Conservation (phyloP, 2,888 invertebrate genomes). For the Tachina fera region DNA sequence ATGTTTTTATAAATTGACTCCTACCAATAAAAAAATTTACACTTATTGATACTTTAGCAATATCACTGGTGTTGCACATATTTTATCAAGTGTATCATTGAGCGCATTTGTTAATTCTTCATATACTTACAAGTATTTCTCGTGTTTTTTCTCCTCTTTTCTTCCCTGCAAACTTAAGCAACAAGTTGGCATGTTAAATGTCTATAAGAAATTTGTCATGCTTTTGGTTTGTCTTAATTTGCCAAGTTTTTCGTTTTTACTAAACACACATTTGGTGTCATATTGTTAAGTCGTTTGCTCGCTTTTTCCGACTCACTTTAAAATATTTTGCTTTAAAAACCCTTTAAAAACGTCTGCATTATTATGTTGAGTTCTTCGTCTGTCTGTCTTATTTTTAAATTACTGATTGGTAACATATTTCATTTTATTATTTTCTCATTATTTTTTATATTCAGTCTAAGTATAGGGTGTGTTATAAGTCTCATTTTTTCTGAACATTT, state of each 20-base stretch:
- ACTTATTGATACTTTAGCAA: no score
- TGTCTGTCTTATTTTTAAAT: background rate
- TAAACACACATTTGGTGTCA: constrained; percentile 20
- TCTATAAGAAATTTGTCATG: constrained; percentile 73
- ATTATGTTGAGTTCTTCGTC: background rate
- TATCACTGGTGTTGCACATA: background rate
- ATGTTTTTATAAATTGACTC: no score
- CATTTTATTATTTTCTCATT: constrained; percentile 25
- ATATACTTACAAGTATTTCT: constrained; percentile 62
- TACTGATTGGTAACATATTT: constrained; percentile 8
- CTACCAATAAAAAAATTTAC: no score
- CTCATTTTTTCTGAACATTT: constrained; percentile 74
- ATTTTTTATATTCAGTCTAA: background rate
- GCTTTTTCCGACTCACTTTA: background rate
- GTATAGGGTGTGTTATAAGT: constrained; percentile 13
- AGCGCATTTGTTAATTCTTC: constrained; percentile 55
- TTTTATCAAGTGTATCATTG: background rate
- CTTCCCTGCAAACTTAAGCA: constrained; percentile 63
- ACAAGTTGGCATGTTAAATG: constrained; percentile 77
- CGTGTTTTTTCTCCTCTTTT: constrained; percentile 71
- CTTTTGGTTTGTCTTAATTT: constrained; percentile 15
- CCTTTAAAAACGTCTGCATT: constrained; percentile 4
- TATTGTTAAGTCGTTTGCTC: constrained; percentile 24
- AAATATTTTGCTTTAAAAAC: background rate
- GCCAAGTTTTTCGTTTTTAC: background rate